Evolutionary conservation across 2,113 vertebrate species (phyloP).

Genomic region (Austrofundulus limnaeus): DNA sequence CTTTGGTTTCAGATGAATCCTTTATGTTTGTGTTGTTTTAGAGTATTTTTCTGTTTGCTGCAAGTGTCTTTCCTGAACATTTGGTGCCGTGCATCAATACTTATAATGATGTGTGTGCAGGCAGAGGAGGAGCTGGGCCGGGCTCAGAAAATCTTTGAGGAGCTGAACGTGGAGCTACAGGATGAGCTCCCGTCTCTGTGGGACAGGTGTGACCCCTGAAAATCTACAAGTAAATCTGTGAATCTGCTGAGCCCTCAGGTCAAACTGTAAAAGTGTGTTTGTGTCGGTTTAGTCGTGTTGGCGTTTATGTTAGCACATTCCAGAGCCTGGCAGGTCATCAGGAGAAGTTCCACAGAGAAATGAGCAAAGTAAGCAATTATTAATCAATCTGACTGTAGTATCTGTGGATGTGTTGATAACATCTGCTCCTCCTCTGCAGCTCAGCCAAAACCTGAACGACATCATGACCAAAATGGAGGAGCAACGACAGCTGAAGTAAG

Average conservation of each 20-base stretch:
- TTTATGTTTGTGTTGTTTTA: neutral
- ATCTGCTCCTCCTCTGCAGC: constrained; percentile 71
- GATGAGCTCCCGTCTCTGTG: constrained; percentile 93
- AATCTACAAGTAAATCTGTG: neutral
- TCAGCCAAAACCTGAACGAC: constrained; percentile 91
- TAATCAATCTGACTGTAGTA: neutral
- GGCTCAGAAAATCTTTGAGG: constrained; percentile 97
- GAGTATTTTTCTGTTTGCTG: constrained; percentile 34
- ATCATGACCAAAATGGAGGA: constrained; percentile 92
- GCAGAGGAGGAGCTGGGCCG: constrained; percentile 95
- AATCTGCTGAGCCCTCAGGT: neutral
- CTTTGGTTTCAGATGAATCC: constrained; percentile 4
- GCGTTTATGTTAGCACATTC: constrained; percentile 96
- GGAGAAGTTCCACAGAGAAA: constrained; percentile 96
- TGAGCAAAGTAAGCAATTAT: constrained; percentile 85
- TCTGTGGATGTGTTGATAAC: neutral
- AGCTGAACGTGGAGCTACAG: constrained; percentile 95
- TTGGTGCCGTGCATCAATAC: neutral
- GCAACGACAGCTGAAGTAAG: constrained; percentile 80
- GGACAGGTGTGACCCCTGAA: constrained; percentile 84
- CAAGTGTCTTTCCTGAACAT: neutral
- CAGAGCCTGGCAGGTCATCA: constrained; percentile 91
- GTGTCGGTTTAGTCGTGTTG: constrained; percentile 85
- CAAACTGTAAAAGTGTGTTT: neutral
- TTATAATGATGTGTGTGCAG: constrained; percentile 64